Conservation (phyloP, 2,888 invertebrate genomes). For the Tuta absoluta region DNA sequence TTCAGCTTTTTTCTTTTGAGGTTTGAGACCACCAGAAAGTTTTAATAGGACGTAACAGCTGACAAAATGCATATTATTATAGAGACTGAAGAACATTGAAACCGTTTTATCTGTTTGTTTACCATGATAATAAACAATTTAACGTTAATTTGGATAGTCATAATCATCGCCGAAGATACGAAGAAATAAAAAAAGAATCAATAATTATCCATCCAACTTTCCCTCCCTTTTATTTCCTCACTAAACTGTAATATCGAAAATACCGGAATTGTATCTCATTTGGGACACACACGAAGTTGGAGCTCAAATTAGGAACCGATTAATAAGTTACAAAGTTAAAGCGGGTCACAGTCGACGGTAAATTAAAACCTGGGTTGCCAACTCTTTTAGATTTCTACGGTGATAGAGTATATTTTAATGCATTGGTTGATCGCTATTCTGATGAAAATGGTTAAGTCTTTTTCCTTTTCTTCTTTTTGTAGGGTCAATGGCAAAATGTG, state of each 20-base stretch:
- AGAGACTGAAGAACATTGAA: too few relatives aligned
- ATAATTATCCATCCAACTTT: not conserved
- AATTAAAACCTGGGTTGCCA: conserved; percentile 8
- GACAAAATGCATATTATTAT: too few relatives aligned
- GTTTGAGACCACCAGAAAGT: too few relatives aligned
- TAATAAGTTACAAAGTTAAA: conserved; percentile 8
- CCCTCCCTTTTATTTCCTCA: not conserved
- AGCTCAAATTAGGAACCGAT: conserved; percentile 10
- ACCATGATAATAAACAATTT: too few relatives aligned
- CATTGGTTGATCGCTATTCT: too few relatives aligned
- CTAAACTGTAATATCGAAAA: conserved; percentile 4
- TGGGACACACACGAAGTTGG: conserved; percentile 4
- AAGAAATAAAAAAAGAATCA: not conserved
- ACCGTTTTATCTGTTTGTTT: too few relatives aligned
- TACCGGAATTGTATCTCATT: not conserved
- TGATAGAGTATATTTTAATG: not conserved
- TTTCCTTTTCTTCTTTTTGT: too few relatives aligned
- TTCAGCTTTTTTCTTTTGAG: too few relatives aligned
- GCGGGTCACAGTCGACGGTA: conserved; percentile 6
- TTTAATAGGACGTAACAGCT: too few relatives aligned
- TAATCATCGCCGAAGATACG: not conserved
- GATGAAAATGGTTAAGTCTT: too few relatives aligned
- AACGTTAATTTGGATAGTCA: too few relatives aligned
- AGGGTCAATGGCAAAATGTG: too few relatives aligned
- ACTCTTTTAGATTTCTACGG: not conserved